Percentiles rank a stretch among this genome's conserved stretches.
These are phyloP conservation scores for Acanthurus leucopareius DNA, from an alignment of 2,797 vertebrate species.

Conservation along the genomic window DNA sequence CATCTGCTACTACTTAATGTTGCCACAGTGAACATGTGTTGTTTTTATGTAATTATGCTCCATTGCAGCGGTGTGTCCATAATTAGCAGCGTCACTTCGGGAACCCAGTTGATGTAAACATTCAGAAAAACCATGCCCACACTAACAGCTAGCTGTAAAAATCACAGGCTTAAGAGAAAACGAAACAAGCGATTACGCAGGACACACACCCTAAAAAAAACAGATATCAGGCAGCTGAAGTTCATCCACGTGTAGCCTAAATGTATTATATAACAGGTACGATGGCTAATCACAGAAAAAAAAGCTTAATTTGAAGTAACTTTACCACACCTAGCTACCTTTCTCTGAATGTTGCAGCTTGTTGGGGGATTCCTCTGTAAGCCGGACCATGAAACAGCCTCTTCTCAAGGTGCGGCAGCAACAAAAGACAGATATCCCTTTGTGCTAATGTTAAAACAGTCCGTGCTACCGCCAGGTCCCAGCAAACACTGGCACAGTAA, in stretches of 20 bases:
- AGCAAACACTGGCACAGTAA: conserved; percentile 22
- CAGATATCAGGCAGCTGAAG: background rate
- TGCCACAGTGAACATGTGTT: conserved; percentile 22
- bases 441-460: background rate
- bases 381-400: background rate
- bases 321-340: conserved; percentile 36
- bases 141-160: conserved; percentile 3
- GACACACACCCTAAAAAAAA: background rate
- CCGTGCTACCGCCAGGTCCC: background rate
- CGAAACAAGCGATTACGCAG: background rate
- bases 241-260: conserved; percentile 3
- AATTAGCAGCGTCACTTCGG: conserved; percentile 9
- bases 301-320: background rate
- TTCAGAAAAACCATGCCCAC: background rate
- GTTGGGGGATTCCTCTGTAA: background rate
- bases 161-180: background rate
- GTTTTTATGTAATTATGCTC: conserved; percentile 30
- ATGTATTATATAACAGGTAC: conserved; percentile 29
- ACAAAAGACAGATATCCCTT: conserved; percentile 1
- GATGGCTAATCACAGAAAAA: background rate
- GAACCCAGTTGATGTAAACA: conserved; percentile 42
- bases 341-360: conserved; percentile 2
- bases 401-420: background rate
- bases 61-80: background rate
- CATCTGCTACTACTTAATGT: conserved; percentile 44